Base-by-base conservation (phyloP, 2,113 vertebrate species). In the Plecturocebus donacophilus region DNA sequence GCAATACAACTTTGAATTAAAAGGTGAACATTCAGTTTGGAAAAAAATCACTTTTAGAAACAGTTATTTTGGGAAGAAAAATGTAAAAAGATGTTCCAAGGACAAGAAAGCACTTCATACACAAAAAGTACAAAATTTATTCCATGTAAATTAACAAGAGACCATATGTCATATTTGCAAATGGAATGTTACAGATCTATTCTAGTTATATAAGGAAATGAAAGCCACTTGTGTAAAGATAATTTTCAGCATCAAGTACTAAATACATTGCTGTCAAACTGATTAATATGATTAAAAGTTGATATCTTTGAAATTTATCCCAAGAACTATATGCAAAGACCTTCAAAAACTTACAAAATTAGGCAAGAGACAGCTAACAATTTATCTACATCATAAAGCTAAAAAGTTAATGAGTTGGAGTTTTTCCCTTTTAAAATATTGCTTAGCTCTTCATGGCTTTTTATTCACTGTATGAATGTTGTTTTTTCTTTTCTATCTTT, bases 161-260 rank as follows among this genome's bases (percentile, higher is more conserved):
- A 80, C 7, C 20, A 70, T 95, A 88, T 75, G 90, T 27, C 94
- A 94, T 68, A 93, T 93, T 71, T 82, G 12, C 83, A 95, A 96
- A 68, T 47, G 92, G 84, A 96, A 94, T 80, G 20, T 52, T 96
- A 73, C 13, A 96, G 47, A 85, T 94, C 27, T 54, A 14, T 79
- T 92, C 97, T 73, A 94, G 87, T 97, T 96, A 81, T 73, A 73
- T 40, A 82, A 95, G 83, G 56, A 58, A 86, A 96, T 88, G 35
- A 49, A 97, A 97, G 88, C n/a, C 95, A 97, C 54, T 97, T 95
- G 45, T n/a, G 42, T 8, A 98, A 96, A 96, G 96, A 98, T 27
- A 80, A 95, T n/a, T 94, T 96, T 96, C 83, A 98, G 66, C 45
- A 97, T 95, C 76, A 92, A 95, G 89, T 91, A 95, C 40, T 75